Evolutionary conservation across 2,113 vertebrate species (phyloP), one percentile per base, ranked within the genome.

Genomic region (Sclerurus mexicanus): DNA sequence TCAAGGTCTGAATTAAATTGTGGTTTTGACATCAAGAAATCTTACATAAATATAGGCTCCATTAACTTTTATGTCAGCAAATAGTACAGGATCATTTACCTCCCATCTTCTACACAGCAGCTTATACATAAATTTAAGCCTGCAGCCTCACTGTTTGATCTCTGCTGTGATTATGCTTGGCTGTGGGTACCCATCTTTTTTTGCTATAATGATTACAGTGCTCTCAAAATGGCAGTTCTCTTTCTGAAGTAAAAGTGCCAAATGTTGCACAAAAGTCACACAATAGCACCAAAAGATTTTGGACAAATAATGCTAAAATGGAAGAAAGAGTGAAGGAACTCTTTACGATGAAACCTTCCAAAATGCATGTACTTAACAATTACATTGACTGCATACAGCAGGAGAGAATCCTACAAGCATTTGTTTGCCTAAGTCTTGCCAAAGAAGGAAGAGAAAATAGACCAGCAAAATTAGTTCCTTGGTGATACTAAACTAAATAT

Each of bases 21-120:
- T 33, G 17, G 23, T 67, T 90, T 92, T 78, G 58, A 92, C 89
- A 95, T 63, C 40, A 89, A 89, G 59, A 88, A 94, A 87, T 94
- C 79, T 87, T 89, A 86, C 28, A 92, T 67, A 85, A 96, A 89
- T 92, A 68, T 5, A 88, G 47, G 86, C 66, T 77, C 63, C 77
- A 85, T 96, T 95, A 92, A 85, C 62, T 95, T 94, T 96, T 87
- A 92, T 90, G 59, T 66, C 40, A 66, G 50, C 64, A 87, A 96
- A 95, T 39, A 88, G 56, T 50, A 85, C 58, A 82, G 73, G 42
- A 76, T 87, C 78, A 87, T 89, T 96, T 93, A 94, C 93, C 73
- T 92, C 75, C 81, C 79, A 81, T 94, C 93, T 96, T 86, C 74
- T 50, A 87, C 68, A 73, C 56, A 93, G 91, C 67, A 95, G 67